Evolutionary conservation across 2,888 invertebrate genomes (phyloP), one percentile per base, ranked within the genome.

Genomic region (Thera obeliscata): DNA sequence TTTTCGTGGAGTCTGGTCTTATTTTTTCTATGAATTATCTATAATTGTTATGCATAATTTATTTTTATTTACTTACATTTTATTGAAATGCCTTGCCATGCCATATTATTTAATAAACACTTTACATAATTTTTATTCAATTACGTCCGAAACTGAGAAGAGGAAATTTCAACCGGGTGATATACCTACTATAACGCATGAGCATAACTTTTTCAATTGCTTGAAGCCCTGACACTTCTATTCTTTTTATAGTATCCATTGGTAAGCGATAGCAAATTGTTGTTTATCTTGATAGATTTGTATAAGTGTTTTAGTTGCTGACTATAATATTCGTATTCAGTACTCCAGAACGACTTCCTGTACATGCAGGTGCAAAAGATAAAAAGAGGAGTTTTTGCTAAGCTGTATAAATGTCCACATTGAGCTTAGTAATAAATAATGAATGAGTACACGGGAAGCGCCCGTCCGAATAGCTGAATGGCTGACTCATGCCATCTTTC

Each of bases 401-500:
- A 69, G 66, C 67, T 72, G 66, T 67, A 67, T 69, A 66, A 65
- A 72, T 71, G 61, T 61, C 66, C 58, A 72, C 66, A 67, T 68
- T 71, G 67, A 67, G 69, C 68, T 70, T 58, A 66, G 69, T 64
- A 71, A 74, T 75, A 74, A 74, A 75, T 75, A 72, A 75, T 74
- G 75, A 74, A 77, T 73, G 70, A 75, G 76, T 76, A 67, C 74
- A 79, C 80, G 82, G 82, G 80, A 81, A 79, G 79, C 77, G 80
- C 73, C 77, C 74, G 78, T 80, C 78, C 84, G 81, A 85, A 83
- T 81, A 82, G 74, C 76, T 86, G 81, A 50, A 50, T 50, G 50
- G 50, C 76, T 87, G 84, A 90, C 80, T 90, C 82, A 90, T 78
- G 72, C 70, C 68, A 69, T 81, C 80, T 84, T 90, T 87, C 87